These are phyloP conservation scores for Semaprochilodus insignis DNA, from an alignment of 2,797 vertebrate species.

Conservation along the genomic window DNA sequence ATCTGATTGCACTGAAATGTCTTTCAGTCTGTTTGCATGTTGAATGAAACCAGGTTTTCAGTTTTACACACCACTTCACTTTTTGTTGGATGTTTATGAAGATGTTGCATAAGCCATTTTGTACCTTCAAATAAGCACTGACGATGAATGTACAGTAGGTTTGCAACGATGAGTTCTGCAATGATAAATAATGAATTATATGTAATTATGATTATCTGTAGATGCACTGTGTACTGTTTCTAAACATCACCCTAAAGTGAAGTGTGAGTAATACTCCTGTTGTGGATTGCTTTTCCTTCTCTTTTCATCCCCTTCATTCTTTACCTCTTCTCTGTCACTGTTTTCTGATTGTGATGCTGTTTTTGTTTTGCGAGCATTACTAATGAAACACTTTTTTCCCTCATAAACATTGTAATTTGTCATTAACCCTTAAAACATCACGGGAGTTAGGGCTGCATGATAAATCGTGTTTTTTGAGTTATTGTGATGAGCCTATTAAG, in stretches of 20 bases:
- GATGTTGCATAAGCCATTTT: not conserved
- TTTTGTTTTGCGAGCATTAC: constrained; percentile 19
- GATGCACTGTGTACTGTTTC: not conserved
- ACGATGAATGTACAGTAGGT: not conserved
- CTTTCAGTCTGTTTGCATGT: constrained; percentile 17
- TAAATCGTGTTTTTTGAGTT: too few relatives aligned
- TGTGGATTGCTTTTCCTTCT: constrained; percentile 47
- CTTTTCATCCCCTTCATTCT: constrained; percentile 30
- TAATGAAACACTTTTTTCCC: not conserved
- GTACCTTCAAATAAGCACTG: not conserved
- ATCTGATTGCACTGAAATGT: not conserved
- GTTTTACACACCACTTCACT: constrained; percentile 44
- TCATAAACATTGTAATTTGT: not conserved
- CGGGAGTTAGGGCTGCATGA: too few relatives aligned
- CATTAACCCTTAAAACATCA: not conserved
- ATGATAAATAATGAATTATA: not conserved
- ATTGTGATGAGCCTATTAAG: too few relatives aligned
- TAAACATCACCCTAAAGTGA: constrained; percentile 19
- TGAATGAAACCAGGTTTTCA: constrained; percentile 25
- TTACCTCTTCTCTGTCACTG: not conserved
- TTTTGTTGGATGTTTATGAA: constrained; percentile 7
- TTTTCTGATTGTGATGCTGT: constrained; percentile 30
- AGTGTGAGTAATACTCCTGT: constrained; percentile 29
- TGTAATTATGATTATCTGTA: not conserved
- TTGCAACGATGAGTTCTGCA: not conserved